Percentiles rank a stretch among this genome's conserved stretches.
Evolutionary conservation across 2,797 vertebrate species (phyloP).

Genomic region (Microcaecilia unicolor): DNA sequence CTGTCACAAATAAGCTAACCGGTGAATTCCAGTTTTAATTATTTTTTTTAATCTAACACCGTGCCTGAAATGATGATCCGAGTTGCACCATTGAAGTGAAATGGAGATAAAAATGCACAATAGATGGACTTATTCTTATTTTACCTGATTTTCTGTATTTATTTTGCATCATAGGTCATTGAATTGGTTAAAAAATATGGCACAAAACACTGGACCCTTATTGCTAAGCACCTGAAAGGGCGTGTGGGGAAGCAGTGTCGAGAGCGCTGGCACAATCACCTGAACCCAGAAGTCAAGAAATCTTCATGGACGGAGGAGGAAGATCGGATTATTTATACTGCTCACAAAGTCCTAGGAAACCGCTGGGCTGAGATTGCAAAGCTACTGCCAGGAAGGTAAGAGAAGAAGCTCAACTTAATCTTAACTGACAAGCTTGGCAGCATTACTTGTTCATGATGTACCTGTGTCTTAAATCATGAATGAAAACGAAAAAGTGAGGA

Average conservation of each 20-base stretch:
- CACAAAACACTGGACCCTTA: constrained; percentile 90
- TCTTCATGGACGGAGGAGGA: constrained; percentile 94
- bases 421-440: no score
- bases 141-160: constrained; percentile 2
- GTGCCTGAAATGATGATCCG: no score
- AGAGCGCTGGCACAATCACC: constrained; percentile 97
- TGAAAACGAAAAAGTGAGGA: no score
- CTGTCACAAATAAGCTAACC: no score
- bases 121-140: neutral
- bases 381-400: constrained; percentile 86
- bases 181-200: constrained; percentile 89
- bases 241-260: constrained; percentile 92
- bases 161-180: constrained; percentile 68
- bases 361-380: constrained; percentile 98
- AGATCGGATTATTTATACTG: constrained; percentile 90
- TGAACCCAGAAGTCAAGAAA: constrained; percentile 95
- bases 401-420: constrained; percentile 2
- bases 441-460: no score
- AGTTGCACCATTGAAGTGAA: no score
- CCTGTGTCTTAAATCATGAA: no score
- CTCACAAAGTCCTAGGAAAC: constrained; percentile 87
- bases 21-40: no score
- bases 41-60: no score
- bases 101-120: neutral
- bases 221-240: constrained; percentile 92